Percentiles rank a stretch among this genome's conserved stretches.
These are phyloP conservation scores for Archegozetes longisetosus DNA, from an alignment of 1,140 invertebrate genomes.

Conservation along the genomic window DNA sequence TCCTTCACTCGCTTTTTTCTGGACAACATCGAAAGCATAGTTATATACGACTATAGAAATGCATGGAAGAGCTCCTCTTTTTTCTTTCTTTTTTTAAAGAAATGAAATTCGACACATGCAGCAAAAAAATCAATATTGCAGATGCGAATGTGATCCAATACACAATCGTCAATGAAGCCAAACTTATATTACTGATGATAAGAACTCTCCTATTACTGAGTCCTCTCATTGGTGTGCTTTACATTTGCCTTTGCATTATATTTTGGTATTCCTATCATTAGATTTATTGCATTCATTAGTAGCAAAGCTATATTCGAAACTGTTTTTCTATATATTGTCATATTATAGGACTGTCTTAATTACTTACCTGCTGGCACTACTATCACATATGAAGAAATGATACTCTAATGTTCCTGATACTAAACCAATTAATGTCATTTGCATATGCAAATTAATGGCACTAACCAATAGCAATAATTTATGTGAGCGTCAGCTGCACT, in stretches of 20 bases:
- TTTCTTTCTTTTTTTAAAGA: background rate
- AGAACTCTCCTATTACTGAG: background rate
- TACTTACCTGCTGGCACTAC: too few species aligned
- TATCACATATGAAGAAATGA: too few species aligned
- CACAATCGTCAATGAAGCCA: background rate
- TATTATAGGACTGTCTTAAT: background rate
- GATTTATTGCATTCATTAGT: too few species aligned
- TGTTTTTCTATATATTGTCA: background rate
- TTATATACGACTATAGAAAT: background rate
- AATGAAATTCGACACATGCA: background rate
- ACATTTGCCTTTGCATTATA: too few species aligned
- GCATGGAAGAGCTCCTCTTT: background rate
- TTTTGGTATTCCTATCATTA: too few species aligned
- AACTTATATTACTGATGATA: background rate
- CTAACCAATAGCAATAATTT: background rate
- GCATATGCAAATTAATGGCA: background rate
- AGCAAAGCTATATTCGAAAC: background rate
- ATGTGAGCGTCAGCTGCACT: too few species aligned
- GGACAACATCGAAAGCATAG: background rate
- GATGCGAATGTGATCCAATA: background rate
- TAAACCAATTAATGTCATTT: background rate
- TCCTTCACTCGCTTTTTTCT: background rate
- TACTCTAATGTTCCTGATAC: background rate
- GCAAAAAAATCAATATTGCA: background rate
- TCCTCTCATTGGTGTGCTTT: too few species aligned